Evolutionary conservation across 2,888 invertebrate genomes (phyloP), one percentile per base, ranked within the genome.

Genomic region (Anoncus sp.): DNA sequence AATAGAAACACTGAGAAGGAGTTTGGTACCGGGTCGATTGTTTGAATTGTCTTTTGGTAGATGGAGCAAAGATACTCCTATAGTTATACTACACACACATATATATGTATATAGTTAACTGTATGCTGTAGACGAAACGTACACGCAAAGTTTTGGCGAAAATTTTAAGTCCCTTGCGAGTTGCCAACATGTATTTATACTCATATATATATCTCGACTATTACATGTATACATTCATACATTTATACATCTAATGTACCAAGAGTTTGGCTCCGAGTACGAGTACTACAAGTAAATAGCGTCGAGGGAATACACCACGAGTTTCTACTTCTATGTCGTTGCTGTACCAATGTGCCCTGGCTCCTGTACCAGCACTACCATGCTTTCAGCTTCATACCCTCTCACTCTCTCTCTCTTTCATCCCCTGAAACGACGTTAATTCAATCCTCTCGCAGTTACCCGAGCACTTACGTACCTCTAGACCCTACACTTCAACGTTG

Each of bases 11-110:
- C 55, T 5, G 49, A 12, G 12, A 31, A 18, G 16, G 31, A 63
- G 51, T 76, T 76, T 70, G 35, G 35, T 18, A 76, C 59, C 71
- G 38, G 43, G 59, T 60, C 62, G 77, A 77, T 73, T 73, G 67
- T 77, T 77, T 77, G 57, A 77, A 73, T 77, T 72, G 72, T 73
- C 72, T 63, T 73, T 73, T 69, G 57, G 60, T 72, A 73, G 67
- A 67, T 73, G 62, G 40, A 69, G 47, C 63, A 35, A 67, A 62
- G 72, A 73, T 73, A 73, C 67, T 38, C 55, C 38, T 40, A 57
- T 22, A 57, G 45, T 35, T 27, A 43, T 63, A 51, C 12, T 27
- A 43, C 49, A 51, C 12, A 24, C 22, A n/a, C 24, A 14, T 57
- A 47, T 45, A 53, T 14, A 27, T 24, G 27, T 51, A 51, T 51